phyloP scores from a whole-genome alignment of 2,113 vertebrate genomes.

The Myotis brandtii region DNA sequence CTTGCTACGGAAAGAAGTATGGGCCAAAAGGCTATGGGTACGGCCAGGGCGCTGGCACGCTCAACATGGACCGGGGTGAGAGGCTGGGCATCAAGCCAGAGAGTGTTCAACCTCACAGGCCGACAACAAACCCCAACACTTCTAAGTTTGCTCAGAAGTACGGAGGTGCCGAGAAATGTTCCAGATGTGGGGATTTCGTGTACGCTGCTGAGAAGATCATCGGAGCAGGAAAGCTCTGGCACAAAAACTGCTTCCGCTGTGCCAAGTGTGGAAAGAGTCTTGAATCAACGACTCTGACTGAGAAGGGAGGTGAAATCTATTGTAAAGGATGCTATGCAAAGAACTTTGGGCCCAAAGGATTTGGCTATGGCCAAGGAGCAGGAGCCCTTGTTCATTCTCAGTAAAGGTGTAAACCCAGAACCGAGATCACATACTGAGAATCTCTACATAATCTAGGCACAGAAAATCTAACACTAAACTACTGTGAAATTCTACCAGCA shows the following conservation, averaged over 20 bases:
- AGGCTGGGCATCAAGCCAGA: conserved; percentile 96
- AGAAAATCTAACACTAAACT: conserved; percentile 77
- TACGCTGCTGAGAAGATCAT: conserved; percentile 97
- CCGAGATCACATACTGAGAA: background rate
- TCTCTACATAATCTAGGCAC: conserved; percentile 1
- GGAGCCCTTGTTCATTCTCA: conserved; percentile 91
- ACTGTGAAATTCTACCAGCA: conserved; percentile 83
- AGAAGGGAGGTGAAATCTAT: conserved; percentile 98
- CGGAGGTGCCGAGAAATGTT: conserved; percentile 94
- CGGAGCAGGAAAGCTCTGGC: conserved; percentile 98
- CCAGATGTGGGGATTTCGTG: conserved; percentile 93
- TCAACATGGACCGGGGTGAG: conserved; percentile 97
- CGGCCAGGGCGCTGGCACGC: conserved; percentile 93
- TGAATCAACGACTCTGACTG: conserved; percentile 97
- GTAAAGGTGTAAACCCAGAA: conserved; percentile 73
- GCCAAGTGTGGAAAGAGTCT: conserved; percentile 97
- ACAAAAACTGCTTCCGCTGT: conserved; percentile 98
- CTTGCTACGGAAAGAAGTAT: conserved; percentile 97
- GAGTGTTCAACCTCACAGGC: conserved; percentile 88
- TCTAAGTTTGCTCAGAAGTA: conserved; percentile 98
- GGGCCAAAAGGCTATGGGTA: conserved; percentile 96
- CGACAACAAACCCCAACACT: conserved; percentile 93
- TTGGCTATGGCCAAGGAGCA: conserved; percentile 91
- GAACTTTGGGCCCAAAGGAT: conserved; percentile 92
- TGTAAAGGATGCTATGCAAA: conserved; percentile 96